Percentiles rank a stretch among this genome's conserved stretches.
These are phyloP conservation scores for Mamestra configurata DNA, from an alignment of 1,140 invertebrate species.

Conservation along the genomic window DNA sequence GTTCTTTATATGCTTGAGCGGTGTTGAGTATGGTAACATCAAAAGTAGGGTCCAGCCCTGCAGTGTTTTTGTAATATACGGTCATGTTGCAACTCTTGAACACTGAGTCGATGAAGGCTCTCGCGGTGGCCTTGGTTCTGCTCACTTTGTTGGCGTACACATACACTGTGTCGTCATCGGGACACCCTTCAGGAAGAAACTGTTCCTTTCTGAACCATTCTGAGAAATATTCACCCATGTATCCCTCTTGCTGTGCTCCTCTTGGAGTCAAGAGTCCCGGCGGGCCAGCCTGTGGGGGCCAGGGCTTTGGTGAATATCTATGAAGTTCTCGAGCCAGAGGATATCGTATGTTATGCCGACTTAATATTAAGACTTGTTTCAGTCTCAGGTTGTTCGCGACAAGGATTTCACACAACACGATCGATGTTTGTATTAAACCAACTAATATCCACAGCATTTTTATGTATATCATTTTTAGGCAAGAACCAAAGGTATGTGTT, in stretches of 20 bases:
- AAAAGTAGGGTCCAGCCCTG: constrained; percentile 68
- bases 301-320: constrained; percentile 12
- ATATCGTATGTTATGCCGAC: constrained; percentile 76
- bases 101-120: constrained; percentile 70
- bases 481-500: no score
- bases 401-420: background rate
- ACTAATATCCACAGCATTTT: no score
- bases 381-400: constrained; percentile 48
- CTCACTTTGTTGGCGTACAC: constrained; percentile 73
- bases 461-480: no score
- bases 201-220: constrained; percentile 34
- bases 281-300: background rate
- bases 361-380: constrained; percentile 74
- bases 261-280: constrained; percentile 34
- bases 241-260: constrained; percentile 46
- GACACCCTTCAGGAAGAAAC: constrained; percentile 59
- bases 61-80: constrained; percentile 60
- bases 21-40: constrained; percentile 66
- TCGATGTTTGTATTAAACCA: no score
- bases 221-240: constrained; percentile 50
- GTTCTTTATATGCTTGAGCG: constrained; percentile 61
- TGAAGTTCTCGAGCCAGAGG: constrained; percentile 56
- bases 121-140: constrained; percentile 72
- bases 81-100: constrained; percentile 70
- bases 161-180: constrained; percentile 59